Evolutionary conservation across 2,888 invertebrate species (phyloP).

Genomic region (Sisyra terminalis): DNA sequence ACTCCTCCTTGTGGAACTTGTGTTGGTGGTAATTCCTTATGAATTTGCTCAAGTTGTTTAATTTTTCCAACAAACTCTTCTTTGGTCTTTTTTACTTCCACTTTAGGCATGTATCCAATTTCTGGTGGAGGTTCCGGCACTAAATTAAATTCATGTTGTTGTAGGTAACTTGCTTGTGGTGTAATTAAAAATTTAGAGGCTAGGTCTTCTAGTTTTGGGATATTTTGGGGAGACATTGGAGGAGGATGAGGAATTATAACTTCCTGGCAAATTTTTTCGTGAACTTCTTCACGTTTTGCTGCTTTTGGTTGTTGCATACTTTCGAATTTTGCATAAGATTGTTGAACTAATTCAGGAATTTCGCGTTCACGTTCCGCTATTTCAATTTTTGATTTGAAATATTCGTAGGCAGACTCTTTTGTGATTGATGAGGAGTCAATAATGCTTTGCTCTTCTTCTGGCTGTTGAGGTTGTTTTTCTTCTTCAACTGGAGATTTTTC

Average conservation of each 20-base stretch:
- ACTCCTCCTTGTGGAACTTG: slow-evolving; percentile 41
- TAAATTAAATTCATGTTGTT: slow-evolving; percentile 32
- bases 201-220: slow-evolving; percentile 16
- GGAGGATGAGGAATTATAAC: slow-evolving; percentile 1
- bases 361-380: slow-evolving; percentile 17
- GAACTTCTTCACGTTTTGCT: slow-evolving; percentile 11
- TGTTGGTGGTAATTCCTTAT: slow-evolving; percentile 29
- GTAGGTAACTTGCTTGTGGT: slow-evolving; percentile 12
- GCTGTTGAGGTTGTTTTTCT: slow-evolving; percentile 13
- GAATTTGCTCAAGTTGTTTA: slow-evolving; percentile 39
- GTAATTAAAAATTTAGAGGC: slow-evolving; percentile 10
- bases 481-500: neutral
- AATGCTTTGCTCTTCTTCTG: slow-evolving; percentile 17
- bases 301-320: slow-evolving; percentile 19
- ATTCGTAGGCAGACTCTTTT: slow-evolving; percentile 46
- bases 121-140: slow-evolving; percentile 55
- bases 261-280: slow-evolving; percentile 3
- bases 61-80: slow-evolving; percentile 38
- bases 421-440: slow-evolving; percentile 42
- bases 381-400: slow-evolving; percentile 45
- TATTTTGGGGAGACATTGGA: neutral
- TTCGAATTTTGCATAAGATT: slow-evolving; percentile 28
- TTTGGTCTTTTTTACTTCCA: slow-evolving; percentile 22
- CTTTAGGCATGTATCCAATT: slow-evolving; percentile 42
- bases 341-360: slow-evolving; percentile 22